These are phyloP conservation scores for Takifugu ocellatus DNA, from an alignment of 2,797 vertebrate species.

Conservation along the genomic window DNA sequence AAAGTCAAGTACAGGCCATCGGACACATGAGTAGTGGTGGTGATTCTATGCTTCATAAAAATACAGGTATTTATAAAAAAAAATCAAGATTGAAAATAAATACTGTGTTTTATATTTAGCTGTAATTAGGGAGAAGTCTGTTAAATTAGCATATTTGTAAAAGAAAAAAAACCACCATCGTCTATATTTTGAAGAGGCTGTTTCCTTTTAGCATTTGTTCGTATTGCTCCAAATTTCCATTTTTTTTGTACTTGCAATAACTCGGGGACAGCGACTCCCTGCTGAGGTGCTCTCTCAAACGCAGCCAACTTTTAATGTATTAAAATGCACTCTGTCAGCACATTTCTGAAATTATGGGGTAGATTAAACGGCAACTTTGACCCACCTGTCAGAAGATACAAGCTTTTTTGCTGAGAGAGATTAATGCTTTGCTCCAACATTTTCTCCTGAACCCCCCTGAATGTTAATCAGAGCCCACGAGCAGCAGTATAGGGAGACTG, in stretches of 20 bases:
- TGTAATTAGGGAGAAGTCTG: no score
- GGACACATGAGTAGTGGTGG: slow-evolving; percentile 45
- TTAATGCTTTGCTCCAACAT: slow-evolving; percentile 80
- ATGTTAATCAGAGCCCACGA: slow-evolving; percentile 78
- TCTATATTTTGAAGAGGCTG: no score
- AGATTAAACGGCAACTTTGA: slow-evolving; percentile 83
- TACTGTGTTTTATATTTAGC: no score
- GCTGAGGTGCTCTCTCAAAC: slow-evolving; percentile 68
- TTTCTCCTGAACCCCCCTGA: slow-evolving; percentile 73
- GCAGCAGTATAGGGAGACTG: slow-evolving; percentile 73
- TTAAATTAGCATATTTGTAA: no score
- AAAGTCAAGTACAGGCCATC: slow-evolving; percentile 66
- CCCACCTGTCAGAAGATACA: slow-evolving; percentile 81
- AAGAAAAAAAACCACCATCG: no score
- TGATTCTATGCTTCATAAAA: slow-evolving; percentile 31
- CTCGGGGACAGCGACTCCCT: slow-evolving; percentile 58
- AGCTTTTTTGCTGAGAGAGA: slow-evolving; percentile 79
- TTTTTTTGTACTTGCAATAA: background rate
- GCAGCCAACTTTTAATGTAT: slow-evolving; percentile 73
- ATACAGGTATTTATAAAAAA: background rate
- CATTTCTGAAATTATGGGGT: slow-evolving; percentile 77
- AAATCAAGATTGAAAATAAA: no score
- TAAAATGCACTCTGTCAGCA: slow-evolving; percentile 80
- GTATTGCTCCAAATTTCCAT: background rate
- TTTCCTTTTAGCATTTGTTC: no score